Evolutionary conservation across 2,888 invertebrate species (phyloP), one percentile per base, ranked within the genome.

Genomic region (Yponomeuta plumbellus): DNA sequence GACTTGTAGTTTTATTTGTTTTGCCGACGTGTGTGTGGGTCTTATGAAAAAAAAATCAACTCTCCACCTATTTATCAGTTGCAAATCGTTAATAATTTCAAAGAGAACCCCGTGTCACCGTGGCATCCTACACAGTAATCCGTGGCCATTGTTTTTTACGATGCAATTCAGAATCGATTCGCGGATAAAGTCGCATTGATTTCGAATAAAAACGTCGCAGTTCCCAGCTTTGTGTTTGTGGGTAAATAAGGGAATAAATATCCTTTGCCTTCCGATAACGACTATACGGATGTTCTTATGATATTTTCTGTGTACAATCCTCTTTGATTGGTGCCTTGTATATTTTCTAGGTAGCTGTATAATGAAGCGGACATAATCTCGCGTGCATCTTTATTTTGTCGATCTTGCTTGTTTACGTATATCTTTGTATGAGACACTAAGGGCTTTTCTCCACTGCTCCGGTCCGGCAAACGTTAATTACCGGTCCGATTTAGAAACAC

Each of bases 141-240:
- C 20, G 21, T 21, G n/a, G 4, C 26, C 61, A 26, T 61, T 61
- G 61, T 61, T 61, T 61, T 61, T 61, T 61, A 61, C 23, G 61
- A 26, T 23, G 17, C 61, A 23, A 61, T 61, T 26, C 22, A 17
- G 34, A 61, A 23, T 34, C 61, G 61, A 61, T 61, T 34, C 61
- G 23, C 61, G 61, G 34, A 34, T 61, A 61, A n/a, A 17, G 23
- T 61, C 11, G n/a, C 34, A 61, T 61, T 17, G 61, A 61, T 61
- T 61, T 61, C 61, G 61, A 26, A 61, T 61, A 61, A 61, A 61
- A 34, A 34, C 23, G 61, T 61, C 61, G 34, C 34, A 61, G n/a
- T 17, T 52, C 17, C 44, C 44, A 52, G 44, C 44, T 52, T 61
- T 26, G 34, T 61, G n/a, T 52, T n/a, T 61, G 34, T 17, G 23